These are phyloP conservation scores for Cotesia typhae DNA, from an alignment of 1,140 invertebrate species.

Conservation along the genomic window DNA sequence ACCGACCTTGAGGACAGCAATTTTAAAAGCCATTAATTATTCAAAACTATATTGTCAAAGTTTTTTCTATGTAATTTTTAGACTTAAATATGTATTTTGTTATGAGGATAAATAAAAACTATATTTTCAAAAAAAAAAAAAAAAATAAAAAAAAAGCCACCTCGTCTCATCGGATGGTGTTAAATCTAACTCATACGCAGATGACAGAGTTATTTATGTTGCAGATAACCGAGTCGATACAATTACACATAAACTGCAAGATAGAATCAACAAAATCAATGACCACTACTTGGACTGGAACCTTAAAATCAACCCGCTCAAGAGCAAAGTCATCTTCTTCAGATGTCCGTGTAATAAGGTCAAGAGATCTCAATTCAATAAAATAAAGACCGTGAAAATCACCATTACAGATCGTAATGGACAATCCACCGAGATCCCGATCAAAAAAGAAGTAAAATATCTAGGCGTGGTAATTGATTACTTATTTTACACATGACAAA, in stretches of 20 bases:
- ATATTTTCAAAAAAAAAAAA: no score
- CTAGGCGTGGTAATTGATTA: slow-evolving; percentile 22
- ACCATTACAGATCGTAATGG: background rate
- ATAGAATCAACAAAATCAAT: slow-evolving; percentile 17
- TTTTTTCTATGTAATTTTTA: no score
- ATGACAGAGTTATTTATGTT: slow-evolving; percentile 24
- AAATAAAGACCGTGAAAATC: slow-evolving; percentile 1
- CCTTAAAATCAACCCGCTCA: background rate
- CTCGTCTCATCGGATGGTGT: background rate
- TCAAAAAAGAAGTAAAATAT: slow-evolving; percentile 31
- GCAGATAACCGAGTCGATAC: background rate
- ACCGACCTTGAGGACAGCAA: no score
- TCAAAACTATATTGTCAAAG: no score
- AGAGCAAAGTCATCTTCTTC: no score
- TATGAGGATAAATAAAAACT: no score
- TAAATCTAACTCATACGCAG: slow-evolving; percentile 12
- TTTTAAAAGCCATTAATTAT: no score
- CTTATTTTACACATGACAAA: background rate
- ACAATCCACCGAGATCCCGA: background rate
- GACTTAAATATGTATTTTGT: no score
- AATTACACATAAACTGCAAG: background rate
- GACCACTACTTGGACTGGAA: slow-evolving; percentile 16
- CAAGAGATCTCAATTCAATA: no score
- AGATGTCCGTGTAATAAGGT: no score
- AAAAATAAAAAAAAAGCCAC: no score